Conservation (phyloP, 2,797 vertebrate genomes). For the Salmo trutta region DNA sequence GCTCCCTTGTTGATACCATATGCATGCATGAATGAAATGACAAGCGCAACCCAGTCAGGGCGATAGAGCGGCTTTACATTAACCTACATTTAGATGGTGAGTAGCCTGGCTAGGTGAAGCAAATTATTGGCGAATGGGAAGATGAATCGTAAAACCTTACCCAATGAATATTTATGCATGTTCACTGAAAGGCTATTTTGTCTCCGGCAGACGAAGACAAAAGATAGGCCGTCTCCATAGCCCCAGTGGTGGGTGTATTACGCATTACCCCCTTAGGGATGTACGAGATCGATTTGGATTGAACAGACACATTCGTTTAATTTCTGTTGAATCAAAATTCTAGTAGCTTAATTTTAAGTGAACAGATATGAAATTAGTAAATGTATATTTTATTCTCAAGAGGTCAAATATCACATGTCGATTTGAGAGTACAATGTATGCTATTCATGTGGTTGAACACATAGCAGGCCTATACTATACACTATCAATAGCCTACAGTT, state of each 20-base stretch:
- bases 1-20: conserved; percentile 44
- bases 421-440: not conserved
- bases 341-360: not conserved
- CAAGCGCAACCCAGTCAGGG: not conserved
- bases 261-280: not conserved
- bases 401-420: conserved; percentile 55
- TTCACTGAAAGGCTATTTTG: conserved; percentile 4
- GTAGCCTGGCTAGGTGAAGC: not conserved
- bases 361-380: not conserved
- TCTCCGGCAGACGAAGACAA: conserved; percentile 66
- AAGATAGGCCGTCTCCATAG: conserved; percentile 57
- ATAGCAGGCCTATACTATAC: not conserved
- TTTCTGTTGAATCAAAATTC: not conserved
- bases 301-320: not conserved
- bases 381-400: conserved; percentile 21
- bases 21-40: conserved; percentile 55
- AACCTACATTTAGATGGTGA: conserved; percentile 9
- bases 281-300: not conserved
- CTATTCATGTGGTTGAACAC: not conserved
- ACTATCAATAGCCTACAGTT: not conserved
- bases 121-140: not conserved
- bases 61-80: not conserved
- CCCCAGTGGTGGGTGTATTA: not conserved
- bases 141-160: not conserved
- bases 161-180: not conserved